Evolutionary conservation across 2,888 invertebrate genomes (phyloP).

Genomic region (Leucoma salicis): DNA sequence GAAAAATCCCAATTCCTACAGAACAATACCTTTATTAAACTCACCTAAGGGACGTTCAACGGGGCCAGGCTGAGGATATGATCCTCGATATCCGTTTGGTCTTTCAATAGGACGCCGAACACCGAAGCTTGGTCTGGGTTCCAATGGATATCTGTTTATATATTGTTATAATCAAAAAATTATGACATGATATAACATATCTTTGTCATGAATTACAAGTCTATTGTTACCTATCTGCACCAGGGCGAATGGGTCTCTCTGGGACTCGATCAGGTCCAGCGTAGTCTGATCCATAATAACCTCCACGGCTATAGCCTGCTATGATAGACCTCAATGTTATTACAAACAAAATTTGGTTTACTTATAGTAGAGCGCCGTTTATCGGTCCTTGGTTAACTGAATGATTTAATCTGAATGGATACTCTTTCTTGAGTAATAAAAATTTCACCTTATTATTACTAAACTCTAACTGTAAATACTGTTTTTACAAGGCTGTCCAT

Average conservation of each 20-base stretch:
- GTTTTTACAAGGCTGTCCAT: too few relatives aligned
- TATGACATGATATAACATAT: too few relatives aligned
- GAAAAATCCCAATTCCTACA: too few relatives aligned
- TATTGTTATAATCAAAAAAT: not conserved
- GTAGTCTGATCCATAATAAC: conserved; percentile 65
- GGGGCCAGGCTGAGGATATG: conserved; percentile 66
- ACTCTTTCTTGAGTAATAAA: too few relatives aligned
- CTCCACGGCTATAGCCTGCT: conserved; percentile 68
- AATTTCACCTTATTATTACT: too few relatives aligned
- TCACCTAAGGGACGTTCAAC: conserved; percentile 66
- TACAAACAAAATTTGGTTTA: not conserved
- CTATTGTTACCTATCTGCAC: conserved; percentile 60
- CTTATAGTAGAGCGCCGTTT: too few relatives aligned
- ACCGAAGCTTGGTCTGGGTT: conserved; percentile 67
- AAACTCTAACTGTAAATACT: too few relatives aligned
- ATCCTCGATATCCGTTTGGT: conserved; percentile 78
- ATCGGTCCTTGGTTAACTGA: too few relatives aligned
- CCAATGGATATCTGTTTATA: conserved; percentile 58
- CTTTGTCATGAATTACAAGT: not conserved
- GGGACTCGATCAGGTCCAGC: conserved; percentile 65
- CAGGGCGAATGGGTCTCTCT: conserved; percentile 75
- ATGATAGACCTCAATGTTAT: conserved; percentile 16
- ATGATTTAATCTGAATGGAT: too few relatives aligned
- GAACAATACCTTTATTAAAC: too few relatives aligned
- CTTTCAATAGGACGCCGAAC: conserved; percentile 62